Percentiles rank a stretch among this genome's conserved stretches.
phyloP scores from a whole-genome alignment of 2,888 invertebrate species.

The Andrena trimmerana region DNA sequence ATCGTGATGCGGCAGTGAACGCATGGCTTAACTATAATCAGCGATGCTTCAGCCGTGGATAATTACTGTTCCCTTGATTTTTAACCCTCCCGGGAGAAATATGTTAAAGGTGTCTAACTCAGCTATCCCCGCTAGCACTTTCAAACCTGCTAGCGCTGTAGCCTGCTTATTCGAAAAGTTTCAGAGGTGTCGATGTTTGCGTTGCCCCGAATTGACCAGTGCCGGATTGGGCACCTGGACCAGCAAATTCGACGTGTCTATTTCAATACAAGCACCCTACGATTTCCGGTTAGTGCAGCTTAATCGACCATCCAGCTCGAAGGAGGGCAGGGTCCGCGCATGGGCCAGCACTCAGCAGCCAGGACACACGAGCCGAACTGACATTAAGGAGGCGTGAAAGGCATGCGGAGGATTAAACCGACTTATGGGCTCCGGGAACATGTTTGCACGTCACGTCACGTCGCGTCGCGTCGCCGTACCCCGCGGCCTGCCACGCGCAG shows the following conservation, averaged over 20 bases:
- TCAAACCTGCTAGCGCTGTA: background rate
- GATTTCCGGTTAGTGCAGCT: background rate
- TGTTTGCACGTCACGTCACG: constrained; percentile 53
- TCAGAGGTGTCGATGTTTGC: background rate
- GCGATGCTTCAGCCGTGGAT: constrained; percentile 4
- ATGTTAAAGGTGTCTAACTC: background rate
- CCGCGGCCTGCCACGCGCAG: background rate
- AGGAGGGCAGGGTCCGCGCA: background rate
- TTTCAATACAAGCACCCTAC: background rate
- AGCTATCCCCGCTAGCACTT: background rate
- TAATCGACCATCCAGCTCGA: constrained; percentile 9
- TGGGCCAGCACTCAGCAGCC: background rate
- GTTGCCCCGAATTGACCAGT: background rate
- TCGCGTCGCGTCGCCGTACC: background rate
- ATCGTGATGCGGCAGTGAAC: constrained; percentile 39
- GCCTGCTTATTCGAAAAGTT: background rate
- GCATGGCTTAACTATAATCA: constrained; percentile 36
- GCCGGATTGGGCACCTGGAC: background rate
- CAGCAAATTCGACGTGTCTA: background rate
- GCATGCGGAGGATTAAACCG: constrained; percentile 44
- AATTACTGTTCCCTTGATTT: constrained; percentile 26
- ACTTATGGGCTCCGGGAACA: constrained; percentile 46
- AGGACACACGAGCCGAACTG: constrained; percentile 26
- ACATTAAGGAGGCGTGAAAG: constrained; percentile 58
- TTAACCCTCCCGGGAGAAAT: background rate